Percentiles rank a stretch among this genome's conserved stretches.
phyloP scores from a whole-genome alignment of 1,140 invertebrate species.

The Parapsyche elsis region DNA sequence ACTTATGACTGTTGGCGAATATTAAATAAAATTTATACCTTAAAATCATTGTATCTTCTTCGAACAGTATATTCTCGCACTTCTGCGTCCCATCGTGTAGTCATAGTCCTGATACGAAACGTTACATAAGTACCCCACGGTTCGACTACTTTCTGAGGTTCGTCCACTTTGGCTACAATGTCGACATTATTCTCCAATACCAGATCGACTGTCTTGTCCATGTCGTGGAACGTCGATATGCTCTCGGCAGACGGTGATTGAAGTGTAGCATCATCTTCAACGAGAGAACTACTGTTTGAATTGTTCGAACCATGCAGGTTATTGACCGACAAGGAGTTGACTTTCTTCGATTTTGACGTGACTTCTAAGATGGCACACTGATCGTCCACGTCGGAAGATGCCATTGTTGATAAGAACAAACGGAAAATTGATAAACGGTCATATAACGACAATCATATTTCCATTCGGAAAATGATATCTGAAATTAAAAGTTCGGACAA shows the following conservation, averaged over 20 bases:
- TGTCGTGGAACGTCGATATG: slow-evolving; percentile 72
- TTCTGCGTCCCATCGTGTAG: slow-evolving; percentile 75
- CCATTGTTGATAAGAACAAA: slow-evolving; percentile 9
- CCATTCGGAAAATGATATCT: neutral
- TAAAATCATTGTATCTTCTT: slow-evolving; percentile 80
- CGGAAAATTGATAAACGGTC: neutral
- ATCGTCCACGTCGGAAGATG: slow-evolving; percentile 27
- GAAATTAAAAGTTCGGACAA: too few species aligned
- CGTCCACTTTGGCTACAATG: slow-evolving; percentile 77
- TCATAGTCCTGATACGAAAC: slow-evolving; percentile 76
- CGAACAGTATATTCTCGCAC: slow-evolving; percentile 76
- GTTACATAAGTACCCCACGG: slow-evolving; percentile 81
- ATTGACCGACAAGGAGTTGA: slow-evolving; percentile 29
- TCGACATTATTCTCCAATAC: slow-evolving; percentile 67
- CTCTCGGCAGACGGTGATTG: slow-evolving; percentile 73
- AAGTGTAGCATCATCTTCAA: slow-evolving; percentile 59
- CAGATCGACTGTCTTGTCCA: slow-evolving; percentile 68
- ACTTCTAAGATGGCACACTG: slow-evolving; percentile 51
- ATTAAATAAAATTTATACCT: slow-evolving; percentile 30
- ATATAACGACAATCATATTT: neutral
- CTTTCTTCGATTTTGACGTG: slow-evolving; percentile 45
- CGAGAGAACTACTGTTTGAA: slow-evolving; percentile 42
- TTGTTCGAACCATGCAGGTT: slow-evolving; percentile 30
- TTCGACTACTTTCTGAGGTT: slow-evolving; percentile 82
- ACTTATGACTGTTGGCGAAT: too few species aligned